Percentiles rank a stretch among this genome's conserved stretches.
phyloP scores from a whole-genome alignment of 2,888 invertebrate species.

The Ochropacha duplaris region DNA sequence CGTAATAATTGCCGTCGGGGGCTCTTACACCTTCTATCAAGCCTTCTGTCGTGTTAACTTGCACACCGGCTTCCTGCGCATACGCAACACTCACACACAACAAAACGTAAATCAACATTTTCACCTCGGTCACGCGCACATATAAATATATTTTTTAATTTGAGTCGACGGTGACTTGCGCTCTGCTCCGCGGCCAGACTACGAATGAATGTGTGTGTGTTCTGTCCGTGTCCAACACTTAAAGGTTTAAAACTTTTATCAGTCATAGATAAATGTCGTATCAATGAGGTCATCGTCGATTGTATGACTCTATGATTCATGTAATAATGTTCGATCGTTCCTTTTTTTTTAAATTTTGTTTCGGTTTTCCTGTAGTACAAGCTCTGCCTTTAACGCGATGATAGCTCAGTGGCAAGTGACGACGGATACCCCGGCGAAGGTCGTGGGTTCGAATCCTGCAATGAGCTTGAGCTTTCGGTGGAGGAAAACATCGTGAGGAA shows the following conservation, averaged over 20 bases:
- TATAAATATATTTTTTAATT: constrained; percentile 16
- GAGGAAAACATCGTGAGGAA: no score
- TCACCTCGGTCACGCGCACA: constrained; percentile 27
- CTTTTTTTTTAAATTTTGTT: no score
- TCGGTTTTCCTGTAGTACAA: not conserved
- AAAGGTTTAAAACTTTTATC: constrained; percentile 15
- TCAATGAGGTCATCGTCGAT: constrained; percentile 32
- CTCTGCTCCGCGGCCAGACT: not conserved
- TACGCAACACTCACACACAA: constrained; percentile 27
- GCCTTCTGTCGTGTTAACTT: constrained; percentile 61
- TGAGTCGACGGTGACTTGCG: not conserved
- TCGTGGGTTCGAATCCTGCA: no score
- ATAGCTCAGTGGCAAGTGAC: no score
- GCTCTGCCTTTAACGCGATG: no score
- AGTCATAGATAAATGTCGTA: constrained; percentile 20
- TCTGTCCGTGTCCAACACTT: not conserved
- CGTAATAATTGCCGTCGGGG: constrained; percentile 47
- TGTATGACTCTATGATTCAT: constrained; percentile 1
- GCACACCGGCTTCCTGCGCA: constrained; percentile 39
- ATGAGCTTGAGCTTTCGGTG: no score
- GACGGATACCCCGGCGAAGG: no score
- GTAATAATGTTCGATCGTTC: not conserved
- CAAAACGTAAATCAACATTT: constrained; percentile 31
- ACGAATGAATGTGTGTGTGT: not conserved
- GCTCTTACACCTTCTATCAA: constrained; percentile 47